These are phyloP conservation scores for Manacus vitellinus DNA, from an alignment of 2,113 vertebrate species.

Conservation along the genomic window DNA sequence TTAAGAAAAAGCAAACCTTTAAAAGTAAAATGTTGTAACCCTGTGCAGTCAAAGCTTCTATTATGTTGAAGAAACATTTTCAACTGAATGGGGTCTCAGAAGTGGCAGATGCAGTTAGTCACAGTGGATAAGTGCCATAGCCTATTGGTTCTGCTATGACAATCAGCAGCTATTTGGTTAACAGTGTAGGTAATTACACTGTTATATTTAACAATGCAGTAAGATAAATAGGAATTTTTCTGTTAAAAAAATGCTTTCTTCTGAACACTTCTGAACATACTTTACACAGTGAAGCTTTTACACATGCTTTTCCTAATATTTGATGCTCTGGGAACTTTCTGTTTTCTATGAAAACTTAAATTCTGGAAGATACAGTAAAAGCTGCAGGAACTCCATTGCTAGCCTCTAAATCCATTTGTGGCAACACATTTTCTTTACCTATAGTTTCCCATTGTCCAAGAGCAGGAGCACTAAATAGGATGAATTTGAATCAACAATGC, in stretches of 20 bases:
- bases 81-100: background rate
- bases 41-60: background rate
- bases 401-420: background rate
- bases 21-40: background rate
- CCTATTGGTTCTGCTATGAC: slow-evolving; percentile 27
- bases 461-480: background rate
- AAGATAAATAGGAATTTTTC: background rate
- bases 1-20: background rate
- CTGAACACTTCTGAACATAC: background rate
- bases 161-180: background rate
- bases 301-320: background rate
- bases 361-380: background rate
- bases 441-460: background rate
- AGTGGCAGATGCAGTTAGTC: slow-evolving; percentile 11
- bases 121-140: slow-evolving; percentile 33
- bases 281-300: background rate
- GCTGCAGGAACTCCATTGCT: background rate
- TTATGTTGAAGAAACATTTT: background rate
- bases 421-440: slow-evolving; percentile 6
- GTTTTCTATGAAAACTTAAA: background rate
- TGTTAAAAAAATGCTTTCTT: background rate
- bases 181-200: background rate
- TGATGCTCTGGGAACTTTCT: background rate
- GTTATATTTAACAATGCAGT: background rate
- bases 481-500: slow-evolving; percentile 27